Base-by-base conservation (phyloP, 1,140 invertebrate genomes). In the Spodoptera litura region DNA sequence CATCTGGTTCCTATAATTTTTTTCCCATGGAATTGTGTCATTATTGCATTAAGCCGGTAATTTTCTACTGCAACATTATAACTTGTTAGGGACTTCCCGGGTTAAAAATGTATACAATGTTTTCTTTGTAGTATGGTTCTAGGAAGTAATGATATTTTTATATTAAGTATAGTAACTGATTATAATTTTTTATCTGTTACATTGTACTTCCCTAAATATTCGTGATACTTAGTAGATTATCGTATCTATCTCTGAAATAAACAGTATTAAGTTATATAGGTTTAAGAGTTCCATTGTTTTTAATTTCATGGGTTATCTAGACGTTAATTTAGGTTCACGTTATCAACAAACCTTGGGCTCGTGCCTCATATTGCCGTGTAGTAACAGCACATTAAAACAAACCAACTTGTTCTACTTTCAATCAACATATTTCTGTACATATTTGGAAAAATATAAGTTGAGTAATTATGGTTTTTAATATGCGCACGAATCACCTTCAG, bases 401-500 rank as follows among this genome's bases (percentile, higher is more conserved):
- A 31, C 49, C 4, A 31, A 53, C 49, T 61, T 61, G 31, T 61
- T 59, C 61, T 44, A 44, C 35, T 44, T 66, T 66, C 38, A 66
- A 49, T 66, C 62, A 66, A 49, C 38, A 66, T 49, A 49, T 64
- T 66, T 49, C 61, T 8, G 61, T 9, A 51, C 38, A 66, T 66
- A 49, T 25, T 20, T 64, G 35, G 11, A 66, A 11, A 64, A 49
- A 66, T 58, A 13, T 55, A 56, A 15, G 62, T 66, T 66, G 62
- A 25, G 62, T 66, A 66, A 66, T 61, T 74, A 70, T n/a, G 71
- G 31, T 59, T 74, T 44, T 74, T 51, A n/a, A 44, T 53, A 59
- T 51, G 27, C 27, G 35, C 62, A 49, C 66, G 66, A 35, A 70
- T 61, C 56, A 59, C 55, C 71, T 74, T 59, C 38, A 51, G 13